Base-by-base conservation (phyloP, 2,888 invertebrate species). In the Caprella mutica region DNA sequence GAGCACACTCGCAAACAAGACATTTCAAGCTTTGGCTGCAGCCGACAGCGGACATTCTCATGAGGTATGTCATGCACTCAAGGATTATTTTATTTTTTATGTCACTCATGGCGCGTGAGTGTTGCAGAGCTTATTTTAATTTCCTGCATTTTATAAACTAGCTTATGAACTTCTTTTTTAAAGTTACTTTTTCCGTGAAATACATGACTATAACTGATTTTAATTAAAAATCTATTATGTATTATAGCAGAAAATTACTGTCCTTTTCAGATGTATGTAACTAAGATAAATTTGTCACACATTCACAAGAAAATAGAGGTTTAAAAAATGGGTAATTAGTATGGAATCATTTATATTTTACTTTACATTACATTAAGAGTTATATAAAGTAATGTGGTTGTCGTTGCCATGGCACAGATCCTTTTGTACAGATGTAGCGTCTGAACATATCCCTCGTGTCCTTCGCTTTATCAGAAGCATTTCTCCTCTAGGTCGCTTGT, bases 221-320 rank as follows among this genome's bases (percentile, higher is more conserved):
- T n/a, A n/a, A n/a, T n/a, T n/a, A 46, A 46, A 46, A 46, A 46
- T 26, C 26, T n/a, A 46, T 46, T 46, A 46, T 46, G 27, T 46
- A 21, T 26, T 46, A 46, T 19, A n/a, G n/a, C n/a, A n/a, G n/a
- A n/a, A n/a, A n/a, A n/a, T n/a, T n/a, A n/a, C n/a, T n/a, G n/a
- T n/a, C n/a, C n/a, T n/a, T n/a, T n/a, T n/a, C n/a, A n/a, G n/a
- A n/a, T n/a, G n/a, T n/a, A n/a, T n/a, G n/a, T n/a, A n/a, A n/a
- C n/a, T n/a, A n/a, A n/a, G n/a, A n/a, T n/a, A n/a, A n/a, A n/a
- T n/a, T n/a, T n/a, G n/a, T n/a, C n/a, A n/a, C n/a, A n/a, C n/a
- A n/a, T n/a, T n/a, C n/a, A n/a, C n/a, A n/a, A n/a, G n/a, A n/a
- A n/a, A n/a, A n/a, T n/a, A n/a, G n/a, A n/a, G n/a, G n/a, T n/a